Base-by-base conservation (phyloP, 2,888 invertebrate species). In the Calliphora vomitoria region DNA sequence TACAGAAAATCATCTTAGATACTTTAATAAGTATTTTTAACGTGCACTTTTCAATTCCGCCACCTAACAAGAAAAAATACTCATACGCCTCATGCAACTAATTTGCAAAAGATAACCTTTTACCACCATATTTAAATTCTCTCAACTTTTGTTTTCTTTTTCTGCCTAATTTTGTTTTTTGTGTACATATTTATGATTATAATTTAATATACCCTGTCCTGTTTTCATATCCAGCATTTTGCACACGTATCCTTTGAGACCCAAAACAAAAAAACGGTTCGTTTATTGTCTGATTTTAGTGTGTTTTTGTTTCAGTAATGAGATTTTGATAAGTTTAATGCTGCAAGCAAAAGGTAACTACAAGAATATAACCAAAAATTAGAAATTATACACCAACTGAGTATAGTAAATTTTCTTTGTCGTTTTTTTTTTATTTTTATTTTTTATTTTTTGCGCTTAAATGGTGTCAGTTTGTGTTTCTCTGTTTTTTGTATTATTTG, bases 251-350 rank as follows among this genome's bases (percentile, higher is more conserved):
- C 85, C 74, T 62, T 79, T 62, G 69, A 55, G 76, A 83, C 44
- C 69, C 50, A 62, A 69, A 64, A 62, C 50, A 62, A 64, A 47
- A 74, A 68, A 25, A 31, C 6, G 18, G 8, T 76, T 62, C 35
- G 13, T 71, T 83, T 44, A 20, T 31, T 41, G 66, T 79, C 60
- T 35, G 35, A n/a, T 62, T 80, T 69, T 15, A 68, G 11, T 69
- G 25, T 62, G 15, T 76, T 62, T 82, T 38, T 60, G 60, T 53
- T 41, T 38, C 3, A 20, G 8, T 74, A 85, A 82, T 82, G 82
- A 75, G 79, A 66, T 64, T 79, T 80, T 79, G 82, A 79, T 82
- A 83, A 75, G 75, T 68, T 78, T 75, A 71, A 35, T 47, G 75
- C 75, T 71, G 20, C 4, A 31, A 18, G 69, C 82, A 50, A 82